phyloP scores from a whole-genome alignment of 2,113 vertebrate species.

The Caretta caretta region DNA sequence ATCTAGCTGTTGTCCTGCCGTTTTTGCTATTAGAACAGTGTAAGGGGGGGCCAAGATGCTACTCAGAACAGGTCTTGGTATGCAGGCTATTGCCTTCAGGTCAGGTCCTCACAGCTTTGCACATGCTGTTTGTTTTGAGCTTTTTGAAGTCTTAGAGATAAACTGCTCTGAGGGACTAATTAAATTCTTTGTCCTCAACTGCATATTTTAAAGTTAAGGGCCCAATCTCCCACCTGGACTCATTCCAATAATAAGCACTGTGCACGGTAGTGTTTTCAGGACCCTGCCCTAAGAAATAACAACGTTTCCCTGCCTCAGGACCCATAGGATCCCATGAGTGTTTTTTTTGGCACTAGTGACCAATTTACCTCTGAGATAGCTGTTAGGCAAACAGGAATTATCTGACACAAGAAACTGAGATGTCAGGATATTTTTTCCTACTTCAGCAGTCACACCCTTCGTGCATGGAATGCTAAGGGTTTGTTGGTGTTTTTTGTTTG shows the following conservation, averaged over 20 bases:
- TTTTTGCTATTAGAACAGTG: background rate
- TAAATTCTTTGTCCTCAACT: background rate
- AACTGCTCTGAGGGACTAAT: background rate
- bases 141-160: background rate
- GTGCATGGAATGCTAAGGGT: background rate
- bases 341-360: conserved; percentile 59
- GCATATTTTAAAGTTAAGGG: background rate
- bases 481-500: conserved; percentile 52
- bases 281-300: conserved; percentile 54
- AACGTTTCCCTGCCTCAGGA: conserved; percentile 58
- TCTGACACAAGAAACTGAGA: conserved; percentile 24
- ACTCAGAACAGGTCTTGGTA: background rate
- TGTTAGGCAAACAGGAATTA: conserved; percentile 37
- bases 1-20: background rate
- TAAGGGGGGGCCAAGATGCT: background rate
- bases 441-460: conserved; percentile 40
- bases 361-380: conserved; percentile 37
- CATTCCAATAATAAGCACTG: background rate
- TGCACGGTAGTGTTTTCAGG: conserved; percentile 39
- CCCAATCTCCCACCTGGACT: background rate
- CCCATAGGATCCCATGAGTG: conserved; percentile 33
- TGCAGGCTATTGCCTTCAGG: background rate
- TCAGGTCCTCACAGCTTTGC: background rate
- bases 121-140: background rate
- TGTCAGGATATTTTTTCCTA: conserved; percentile 51